Evolutionary conservation across 1,140 invertebrate species (phyloP).

Genomic region (Drosophila ambigua): DNA sequence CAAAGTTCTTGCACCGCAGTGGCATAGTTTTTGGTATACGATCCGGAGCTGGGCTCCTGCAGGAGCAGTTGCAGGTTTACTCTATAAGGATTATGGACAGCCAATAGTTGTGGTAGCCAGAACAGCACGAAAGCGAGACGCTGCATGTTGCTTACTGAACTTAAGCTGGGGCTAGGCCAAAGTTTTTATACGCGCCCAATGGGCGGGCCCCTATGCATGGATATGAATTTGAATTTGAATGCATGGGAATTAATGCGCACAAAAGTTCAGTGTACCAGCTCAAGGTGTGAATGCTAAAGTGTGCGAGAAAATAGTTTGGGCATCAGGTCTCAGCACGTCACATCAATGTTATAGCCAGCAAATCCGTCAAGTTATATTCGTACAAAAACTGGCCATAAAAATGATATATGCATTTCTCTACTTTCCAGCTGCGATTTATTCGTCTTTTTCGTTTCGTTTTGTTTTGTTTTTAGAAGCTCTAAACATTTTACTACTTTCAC

Average conservation of each 20-base stretch:
- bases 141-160: slow-evolving; percentile 18
- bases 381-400: neutral
- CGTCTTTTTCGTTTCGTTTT: neutral
- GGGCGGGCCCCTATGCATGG: slow-evolving; percentile 8
- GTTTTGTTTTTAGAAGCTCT: slow-evolving; percentile 11
- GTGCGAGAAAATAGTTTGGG: no score
- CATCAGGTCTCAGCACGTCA: no score
- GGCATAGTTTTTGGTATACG: slow-evolving; percentile 49
- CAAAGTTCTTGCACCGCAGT: slow-evolving; percentile 64
- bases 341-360: no score
- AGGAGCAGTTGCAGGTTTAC: slow-evolving; percentile 30
- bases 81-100: slow-evolving; percentile 49
- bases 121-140: neutral
- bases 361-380: neutral
- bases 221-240: neutral
- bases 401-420: neutral
- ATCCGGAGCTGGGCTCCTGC: slow-evolving; percentile 53
- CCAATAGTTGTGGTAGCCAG: slow-evolving; percentile 3
- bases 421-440: no score
- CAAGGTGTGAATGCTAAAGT: no score
- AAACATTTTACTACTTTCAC: slow-evolving; percentile 24
- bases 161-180: no score
- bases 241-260: no score
- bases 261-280: no score
- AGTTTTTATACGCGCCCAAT: slow-evolving; percentile 5